Evolutionary conservation across 2,797 vertebrate species (phyloP).

Genomic region (Monodelphis domestica): DNA sequence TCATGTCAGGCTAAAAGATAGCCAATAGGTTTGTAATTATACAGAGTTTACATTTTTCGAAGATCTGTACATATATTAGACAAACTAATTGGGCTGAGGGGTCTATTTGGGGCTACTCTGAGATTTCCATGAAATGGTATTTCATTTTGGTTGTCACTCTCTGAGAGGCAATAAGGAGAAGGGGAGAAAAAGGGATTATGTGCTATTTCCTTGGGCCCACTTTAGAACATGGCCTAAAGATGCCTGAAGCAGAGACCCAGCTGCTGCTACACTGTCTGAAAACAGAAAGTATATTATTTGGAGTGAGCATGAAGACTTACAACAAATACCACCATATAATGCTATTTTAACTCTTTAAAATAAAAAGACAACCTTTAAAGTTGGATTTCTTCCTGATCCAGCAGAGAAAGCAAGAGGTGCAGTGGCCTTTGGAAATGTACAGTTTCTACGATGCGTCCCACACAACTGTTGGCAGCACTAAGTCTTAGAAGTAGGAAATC

Average conservation of each 20-base stretch:
- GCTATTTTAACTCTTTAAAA: conserved; percentile 28
- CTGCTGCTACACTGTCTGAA: neutral
- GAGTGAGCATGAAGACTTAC: conserved; percentile 26
- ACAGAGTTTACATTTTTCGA: conserved; percentile 27
- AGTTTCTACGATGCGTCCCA: neutral
- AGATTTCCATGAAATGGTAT: conserved; percentile 33
- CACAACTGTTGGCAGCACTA: conserved; percentile 7
- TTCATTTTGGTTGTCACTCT: conserved; percentile 29
- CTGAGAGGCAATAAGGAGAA: conserved; percentile 7
- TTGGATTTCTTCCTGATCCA: conserved; percentile 56
- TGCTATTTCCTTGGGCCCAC: neutral
- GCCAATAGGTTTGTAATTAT: conserved; percentile 54
- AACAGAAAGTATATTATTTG: conserved; percentile 17
- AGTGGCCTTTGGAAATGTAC: conserved; percentile 52
- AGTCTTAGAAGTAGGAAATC: conserved; percentile 38
- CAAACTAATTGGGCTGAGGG: conserved; percentile 48
- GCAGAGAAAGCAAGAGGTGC: conserved; percentile 32
- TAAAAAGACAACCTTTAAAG: conserved; percentile 49
- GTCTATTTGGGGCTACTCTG: conserved; percentile 19
- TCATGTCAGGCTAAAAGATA: conserved; percentile 40
- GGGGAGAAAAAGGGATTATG: conserved; percentile 9
- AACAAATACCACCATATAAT: conserved; percentile 24
- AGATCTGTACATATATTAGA: conserved; percentile 13
- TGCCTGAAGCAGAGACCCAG: conserved; percentile 17
- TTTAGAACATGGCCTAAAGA: too few species aligned